These are phyloP conservation scores for Hermaeophaga mercurialis DNA, from an alignment of 2,888 invertebrate genomes.

Conservation along the genomic window DNA sequence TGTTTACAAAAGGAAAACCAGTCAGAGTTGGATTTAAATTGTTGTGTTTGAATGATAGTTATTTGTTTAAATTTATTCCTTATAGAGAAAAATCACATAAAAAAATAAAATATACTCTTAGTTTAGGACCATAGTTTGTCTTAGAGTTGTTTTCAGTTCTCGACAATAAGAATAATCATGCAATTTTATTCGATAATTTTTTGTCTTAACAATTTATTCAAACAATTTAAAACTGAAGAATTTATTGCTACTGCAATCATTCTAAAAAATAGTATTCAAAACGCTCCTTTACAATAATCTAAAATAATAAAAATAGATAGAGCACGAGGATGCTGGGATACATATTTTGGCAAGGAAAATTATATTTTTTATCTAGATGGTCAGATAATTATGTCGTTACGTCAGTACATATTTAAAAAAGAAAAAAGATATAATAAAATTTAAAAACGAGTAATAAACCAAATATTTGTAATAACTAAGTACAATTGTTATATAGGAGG, in stretches of 20 bases:
- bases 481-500: too few species aligned
- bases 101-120: constrained; percentile 20
- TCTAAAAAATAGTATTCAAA: background rate
- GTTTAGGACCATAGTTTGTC: constrained; percentile 33
- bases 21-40: constrained; percentile 44
- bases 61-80: constrained; percentile 38
- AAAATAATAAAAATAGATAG: background rate
- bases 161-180: constrained; percentile 26
- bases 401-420: background rate
- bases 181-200: constrained; percentile 39
- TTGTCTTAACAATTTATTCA: constrained; percentile 17
- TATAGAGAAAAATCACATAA: constrained; percentile 36
- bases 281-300: background rate
- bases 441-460: background rate
- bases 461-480: background rate
- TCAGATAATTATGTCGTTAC: background rate
- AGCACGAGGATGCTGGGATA: background rate
- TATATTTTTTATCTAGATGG: background rate
- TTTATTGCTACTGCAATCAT: background rate
- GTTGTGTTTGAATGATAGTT: constrained; percentile 38
- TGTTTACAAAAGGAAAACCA: constrained; percentile 45
- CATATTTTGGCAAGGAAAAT: background rate
- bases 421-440: background rate
- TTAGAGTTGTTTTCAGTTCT: constrained; percentile 31
- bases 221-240: background rate